Conservation (phyloP, 2,113 vertebrate species). For the Gobiocypris rarus region DNA sequence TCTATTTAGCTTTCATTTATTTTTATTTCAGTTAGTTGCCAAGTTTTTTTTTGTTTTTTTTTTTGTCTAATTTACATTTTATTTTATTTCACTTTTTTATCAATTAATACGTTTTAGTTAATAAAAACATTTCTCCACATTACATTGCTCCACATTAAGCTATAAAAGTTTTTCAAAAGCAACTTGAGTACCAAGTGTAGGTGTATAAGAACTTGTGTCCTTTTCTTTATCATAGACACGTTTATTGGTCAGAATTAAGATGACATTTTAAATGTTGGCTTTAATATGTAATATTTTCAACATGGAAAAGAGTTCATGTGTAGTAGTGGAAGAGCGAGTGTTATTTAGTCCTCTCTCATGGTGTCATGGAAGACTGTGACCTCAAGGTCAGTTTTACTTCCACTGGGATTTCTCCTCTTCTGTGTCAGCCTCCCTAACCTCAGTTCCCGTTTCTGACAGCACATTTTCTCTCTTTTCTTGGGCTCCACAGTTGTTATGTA, state of each 20-base stretch:
- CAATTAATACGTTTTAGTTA: background rate
- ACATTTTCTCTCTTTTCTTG: background rate
- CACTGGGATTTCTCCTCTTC: constrained; percentile 17
- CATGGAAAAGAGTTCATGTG: background rate
- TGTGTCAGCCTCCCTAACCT: constrained; percentile 4
- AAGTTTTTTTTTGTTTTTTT: background rate
- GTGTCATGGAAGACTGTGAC: constrained; percentile 15
- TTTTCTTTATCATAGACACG: background rate
- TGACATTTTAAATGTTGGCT: background rate
- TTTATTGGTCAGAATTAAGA: background rate
- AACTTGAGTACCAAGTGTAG: too few species aligned
- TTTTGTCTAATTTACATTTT: background rate
- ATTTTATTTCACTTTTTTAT: background rate
- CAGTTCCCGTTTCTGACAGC: background rate
- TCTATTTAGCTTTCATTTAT: background rate
- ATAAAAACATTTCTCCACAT: too few species aligned
- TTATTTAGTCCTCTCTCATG: background rate
- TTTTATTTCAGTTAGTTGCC: background rate
- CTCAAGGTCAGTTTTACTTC: constrained; percentile 13
- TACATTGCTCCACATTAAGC: background rate
- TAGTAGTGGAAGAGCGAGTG: background rate
- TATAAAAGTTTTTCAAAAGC: too few species aligned
- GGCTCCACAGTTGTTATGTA: constrained; percentile 80
- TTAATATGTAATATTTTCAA: background rate
- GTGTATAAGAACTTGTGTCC: too few species aligned